Base-by-base conservation (phyloP, 2,888 invertebrate genomes). In the Sinotaia quadrata region DNA sequence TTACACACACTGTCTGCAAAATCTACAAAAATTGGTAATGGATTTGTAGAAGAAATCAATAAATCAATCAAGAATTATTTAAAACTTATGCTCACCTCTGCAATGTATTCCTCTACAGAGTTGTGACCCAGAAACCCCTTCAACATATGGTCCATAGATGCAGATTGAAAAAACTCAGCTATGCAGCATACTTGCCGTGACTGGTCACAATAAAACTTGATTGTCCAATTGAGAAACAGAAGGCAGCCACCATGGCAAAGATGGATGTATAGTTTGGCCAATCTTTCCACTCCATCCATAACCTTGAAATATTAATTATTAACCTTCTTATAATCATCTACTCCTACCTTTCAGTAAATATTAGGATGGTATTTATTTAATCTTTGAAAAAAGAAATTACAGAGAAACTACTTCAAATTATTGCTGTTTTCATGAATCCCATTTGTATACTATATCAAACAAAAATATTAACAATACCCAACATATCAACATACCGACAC, bases 241-340 rank as follows among this genome's bases (percentile, higher is more conserved):
- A 81, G 77, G 75, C 82, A 81, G n/a, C 85, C 85, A 66, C 78
- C 79, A 24, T 67, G 58, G 37, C 79, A 77, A 7, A 85, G 72
- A 36, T 80, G 78, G 15, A 80, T 71, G 71, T 77, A 84, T 2
- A 78, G 76, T 60, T 72, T 76, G 12, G 77, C 77, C 24, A 84
- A 72, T 12, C 82, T 60, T 2, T 75, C 80, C 2, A 84, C 73
- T 36, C 81, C 78, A 75, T 84, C 83, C 67, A 82, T 78, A 57
- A 81, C 73, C 84, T 84, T 59, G 59, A 79, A 0, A 51, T 33
- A 24, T 21, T 33, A 60, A 60, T 63, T 52, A 57, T 33, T n/a
- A 59, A n/a, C n/a, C n/a, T n/a, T n/a, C n/a, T n/a, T n/a, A n/a
- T n/a, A n/a, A n/a, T n/a, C n/a, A n/a, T n/a, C n/a, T n/a, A n/a